These are phyloP conservation scores for Coptodon bakossiorum DNA, from an alignment of 2,113 vertebrate genomes.

Conservation along the genomic window DNA sequence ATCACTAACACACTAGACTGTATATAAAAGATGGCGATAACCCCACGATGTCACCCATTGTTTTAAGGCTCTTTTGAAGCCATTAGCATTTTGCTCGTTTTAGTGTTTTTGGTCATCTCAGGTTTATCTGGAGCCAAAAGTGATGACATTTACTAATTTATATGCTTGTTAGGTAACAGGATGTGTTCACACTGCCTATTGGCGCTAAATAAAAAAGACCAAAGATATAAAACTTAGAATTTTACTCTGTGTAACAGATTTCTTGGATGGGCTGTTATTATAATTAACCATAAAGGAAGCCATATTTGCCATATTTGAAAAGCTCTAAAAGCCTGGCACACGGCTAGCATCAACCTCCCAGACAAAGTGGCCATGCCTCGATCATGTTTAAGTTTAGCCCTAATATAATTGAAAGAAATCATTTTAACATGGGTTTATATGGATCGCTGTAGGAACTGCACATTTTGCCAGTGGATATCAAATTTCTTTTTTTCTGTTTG, in stretches of 20 bases:
- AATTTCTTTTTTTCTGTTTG: accelerated
- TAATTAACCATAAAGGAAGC: neutral
- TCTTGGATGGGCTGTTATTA: too few relatives aligned
- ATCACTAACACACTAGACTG: neutral
- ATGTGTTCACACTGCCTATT: neutral
- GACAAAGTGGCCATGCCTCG: neutral
- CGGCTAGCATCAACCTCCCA: neutral
- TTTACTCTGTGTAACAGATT: neutral
- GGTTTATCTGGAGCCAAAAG: neutral
- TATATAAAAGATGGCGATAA: neutral
- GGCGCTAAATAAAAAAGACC: neutral
- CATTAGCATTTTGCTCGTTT: neutral
- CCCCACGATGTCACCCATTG: neutral
- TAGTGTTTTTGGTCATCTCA: neutral
- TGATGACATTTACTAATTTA: neutral
- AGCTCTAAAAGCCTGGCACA: neutral
- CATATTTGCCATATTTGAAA: neutral
- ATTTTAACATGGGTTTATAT: neutral
- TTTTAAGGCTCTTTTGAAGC: neutral
- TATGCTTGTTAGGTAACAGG: neutral
- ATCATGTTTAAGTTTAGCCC: neutral
- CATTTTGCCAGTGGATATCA: neutral
- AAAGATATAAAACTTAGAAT: neutral
- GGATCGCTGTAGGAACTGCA: neutral
- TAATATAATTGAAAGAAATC: neutral